Evolutionary conservation across 2,113 vertebrate genomes (phyloP), one percentile per base, ranked within the genome.

Genomic region (Varanus salvator): DNA sequence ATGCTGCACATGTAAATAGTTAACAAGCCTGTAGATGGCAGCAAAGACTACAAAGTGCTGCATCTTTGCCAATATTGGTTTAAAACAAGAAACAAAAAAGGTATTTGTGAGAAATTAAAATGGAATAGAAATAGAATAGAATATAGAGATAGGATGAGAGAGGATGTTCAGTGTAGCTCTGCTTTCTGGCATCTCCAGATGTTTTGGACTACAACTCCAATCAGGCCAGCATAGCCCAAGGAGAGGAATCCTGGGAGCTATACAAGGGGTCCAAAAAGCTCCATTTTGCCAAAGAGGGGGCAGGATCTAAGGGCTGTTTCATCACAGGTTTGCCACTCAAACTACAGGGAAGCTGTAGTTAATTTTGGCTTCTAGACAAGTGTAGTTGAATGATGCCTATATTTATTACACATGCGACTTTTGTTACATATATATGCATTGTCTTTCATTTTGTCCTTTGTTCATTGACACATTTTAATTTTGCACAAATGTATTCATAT

Each of bases 21-120:
- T 9, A 38, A 21, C 21, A 25, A 77, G n/a, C 86, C 86, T 50
- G 76, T 48, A 87, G 88, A 77, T 84, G 88, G 88, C 88, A 54
- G 38, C 74, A 89, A 11, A 77, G 31, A 85, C 84, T 27, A 25
- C 3, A 9, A 31, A 85, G 74, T 52, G 27, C 6, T 1, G 29
- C 9, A 50, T 34, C 57, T 34, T 50, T 52, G 54, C 38, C 19
- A 68, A 15, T 21, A 75, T 15, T 50, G 38, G 31, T 38, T 54
- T 19, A 64, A 31, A 72, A 52, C 3, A 19, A 84, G 38, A 34
- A 57, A 17, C 7, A 54, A 21, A 11, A 17, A 6, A 76, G 11
- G 15, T 2, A 38, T 5, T n/a, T 6, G 38, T 68, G 60, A 48
- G 57, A 89, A 64, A 12, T 84, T 72, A 1, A 77, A 52, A 34